Evolutionary conservation across 2,888 invertebrate species (phyloP).

Genomic region (Tridacna gigas): DNA sequence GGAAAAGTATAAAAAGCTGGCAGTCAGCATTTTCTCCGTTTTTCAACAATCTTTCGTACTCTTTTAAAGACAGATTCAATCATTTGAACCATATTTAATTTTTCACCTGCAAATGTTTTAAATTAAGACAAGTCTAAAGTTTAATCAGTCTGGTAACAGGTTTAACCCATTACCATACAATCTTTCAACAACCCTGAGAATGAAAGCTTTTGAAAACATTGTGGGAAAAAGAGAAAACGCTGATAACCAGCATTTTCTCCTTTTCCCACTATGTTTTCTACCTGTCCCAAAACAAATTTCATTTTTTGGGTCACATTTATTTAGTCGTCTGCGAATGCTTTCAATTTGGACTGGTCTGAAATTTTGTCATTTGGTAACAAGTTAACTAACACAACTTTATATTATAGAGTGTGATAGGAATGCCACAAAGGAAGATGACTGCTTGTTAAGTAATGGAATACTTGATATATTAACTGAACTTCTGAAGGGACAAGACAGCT

Average conservation of each 20-base stretch:
- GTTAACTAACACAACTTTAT: no score
- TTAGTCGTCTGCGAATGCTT: background rate
- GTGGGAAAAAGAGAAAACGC: background rate
- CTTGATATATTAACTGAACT: slow-evolving; percentile 75
- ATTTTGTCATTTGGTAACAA: no score
- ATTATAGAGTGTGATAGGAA: no score
- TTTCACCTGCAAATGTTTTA: no score
- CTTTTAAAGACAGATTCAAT: no score
- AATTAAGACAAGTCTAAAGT: background rate
- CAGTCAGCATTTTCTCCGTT: no score
- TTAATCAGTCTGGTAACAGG: background rate
- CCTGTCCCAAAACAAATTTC: no score
- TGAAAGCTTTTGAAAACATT: background rate
- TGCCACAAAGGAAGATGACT: slow-evolving; percentile 2
- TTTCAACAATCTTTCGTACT: no score
- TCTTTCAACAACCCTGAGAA: no score
- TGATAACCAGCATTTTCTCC: background rate
- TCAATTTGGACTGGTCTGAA: no score
- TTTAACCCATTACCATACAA: background rate
- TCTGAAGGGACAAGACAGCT: slow-evolving; percentile 72
- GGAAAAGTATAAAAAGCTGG: no score
- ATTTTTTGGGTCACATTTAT: background rate
- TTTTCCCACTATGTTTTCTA: background rate
- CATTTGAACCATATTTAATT: no score
- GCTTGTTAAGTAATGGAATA: slow-evolving; percentile 51